Evolutionary conservation across 1,140 invertebrate species (phyloP), one percentile per base, ranked within the genome.

Genomic region (Trichogramma pretiosum): DNA sequence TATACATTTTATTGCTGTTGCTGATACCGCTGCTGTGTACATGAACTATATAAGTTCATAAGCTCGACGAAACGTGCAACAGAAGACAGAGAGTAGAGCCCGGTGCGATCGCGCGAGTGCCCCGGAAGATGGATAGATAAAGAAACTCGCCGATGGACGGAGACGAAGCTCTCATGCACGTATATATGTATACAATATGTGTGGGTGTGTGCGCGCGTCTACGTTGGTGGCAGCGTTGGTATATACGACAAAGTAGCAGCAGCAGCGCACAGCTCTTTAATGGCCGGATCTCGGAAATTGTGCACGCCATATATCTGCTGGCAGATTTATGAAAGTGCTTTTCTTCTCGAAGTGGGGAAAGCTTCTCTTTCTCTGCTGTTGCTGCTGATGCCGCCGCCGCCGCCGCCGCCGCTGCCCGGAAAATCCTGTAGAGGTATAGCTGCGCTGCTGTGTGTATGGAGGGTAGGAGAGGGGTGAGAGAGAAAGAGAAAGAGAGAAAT

Each of bases 241-340:
- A n/a, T n/a, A n/a, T n/a, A n/a, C 56, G 59, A 58, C 58, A 59
- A 22, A 5, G 32, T 1, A n/a, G 28, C 14, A 26, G 11, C n/a
- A n/a, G n/a, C n/a, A n/a, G 21, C 13, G 46, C 13, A 19, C 33
- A 60, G 65, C 65, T 72, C 78, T 78, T 82, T 84, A 84, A 84
- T 83, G 82, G 82, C 81, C 81, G 81, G 81, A 83, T 83, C 82
- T 82, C 80, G 82, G 82, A 83, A 84, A 84, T 84, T 84, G 81
- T 83, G 81, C 81, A 79, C 81, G 82, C n/a, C 82, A 84, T 84
- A 84, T 84, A 84, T 84, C 82, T 84, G 76, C 75, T 73, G 74
- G 81, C 81, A 84, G 82, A 84, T 84, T 84, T 84, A 84, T 84
- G 82, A 84, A 84, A 84, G 81, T 83, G 81, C 82, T 74, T 73